These are phyloP conservation scores for Trichonephila clavata DNA, from an alignment of 1,140 invertebrate genomes.

Conservation along the genomic window DNA sequence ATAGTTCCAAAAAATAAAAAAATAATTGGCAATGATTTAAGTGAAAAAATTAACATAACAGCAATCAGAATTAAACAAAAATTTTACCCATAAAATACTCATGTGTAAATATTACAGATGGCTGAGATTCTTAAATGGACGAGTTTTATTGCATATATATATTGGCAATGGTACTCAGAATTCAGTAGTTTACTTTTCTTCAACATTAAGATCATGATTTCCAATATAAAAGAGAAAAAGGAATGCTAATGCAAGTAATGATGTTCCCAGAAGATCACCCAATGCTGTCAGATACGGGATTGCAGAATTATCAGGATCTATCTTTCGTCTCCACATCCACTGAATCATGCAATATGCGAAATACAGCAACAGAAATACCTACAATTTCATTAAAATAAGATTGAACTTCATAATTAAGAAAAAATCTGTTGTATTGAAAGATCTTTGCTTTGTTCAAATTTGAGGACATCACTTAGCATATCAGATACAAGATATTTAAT, in stretches of 20 bases:
- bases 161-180: too few relatives aligned
- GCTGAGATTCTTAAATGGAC: conserved; percentile 59
- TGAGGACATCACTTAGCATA: too few relatives aligned
- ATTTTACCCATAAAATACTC: neutral
- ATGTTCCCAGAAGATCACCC: conserved; percentile 95
- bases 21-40: neutral
- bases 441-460: too few relatives aligned
- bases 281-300: conserved; percentile 95
- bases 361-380: conserved; percentile 82
- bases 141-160: conserved; percentile 51
- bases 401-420: too few relatives aligned
- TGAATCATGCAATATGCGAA: conserved; percentile 83
- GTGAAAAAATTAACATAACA: neutral
- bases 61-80: neutral
- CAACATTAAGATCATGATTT: conserved; percentile 43
- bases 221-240: conserved; percentile 72
- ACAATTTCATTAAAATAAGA: neutral
- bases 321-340: conserved; percentile 81
- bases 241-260: conserved; percentile 92
- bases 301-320: conserved; percentile 83
- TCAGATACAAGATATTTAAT: too few relatives aligned
- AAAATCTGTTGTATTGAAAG: too few relatives aligned
- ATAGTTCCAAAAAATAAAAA: neutral
- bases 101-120: conserved; percentile 72
- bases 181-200: neutral